These are phyloP conservation scores for Morus bassanus DNA, from an alignment of 2,797 vertebrate genomes.

Conservation along the genomic window DNA sequence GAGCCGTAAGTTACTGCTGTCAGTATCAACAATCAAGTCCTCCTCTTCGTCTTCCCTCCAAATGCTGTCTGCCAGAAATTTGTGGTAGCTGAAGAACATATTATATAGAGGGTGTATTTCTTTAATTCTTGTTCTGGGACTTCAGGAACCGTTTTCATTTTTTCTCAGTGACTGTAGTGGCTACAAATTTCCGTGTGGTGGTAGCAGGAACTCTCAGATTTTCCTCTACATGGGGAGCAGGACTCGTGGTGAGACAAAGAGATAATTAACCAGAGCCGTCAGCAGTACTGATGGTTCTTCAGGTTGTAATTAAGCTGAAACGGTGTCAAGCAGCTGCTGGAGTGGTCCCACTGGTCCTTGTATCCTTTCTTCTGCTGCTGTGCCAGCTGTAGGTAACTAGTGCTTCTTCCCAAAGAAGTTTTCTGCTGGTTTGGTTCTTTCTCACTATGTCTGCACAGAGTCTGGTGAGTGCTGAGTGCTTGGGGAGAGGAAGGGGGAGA, in stretches of 20 bases:
- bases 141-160: neutral
- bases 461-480: accelerated
- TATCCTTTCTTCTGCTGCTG: neutral
- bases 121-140: neutral
- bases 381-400: neutral
- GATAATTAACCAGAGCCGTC: neutral
- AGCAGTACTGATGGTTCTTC: neutral
- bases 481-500: neutral
- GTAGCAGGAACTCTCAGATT: neutral
- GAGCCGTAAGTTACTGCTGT: neutral
- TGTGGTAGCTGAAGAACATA: neutral
- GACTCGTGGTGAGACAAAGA: neutral
- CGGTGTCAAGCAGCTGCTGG: neutral
- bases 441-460: neutral
- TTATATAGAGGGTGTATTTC: neutral
- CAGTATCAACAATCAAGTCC: neutral
- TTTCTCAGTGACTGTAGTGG: neutral
- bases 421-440: neutral
- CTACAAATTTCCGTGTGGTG: neutral
- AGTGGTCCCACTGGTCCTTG: neutral
- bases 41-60: neutral
- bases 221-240: neutral
- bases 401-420: neutral
- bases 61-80: neutral
- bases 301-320: neutral